Evolutionary conservation across 2,888 invertebrate genomes (phyloP).

Genomic region (Oscheius sp.): DNA sequence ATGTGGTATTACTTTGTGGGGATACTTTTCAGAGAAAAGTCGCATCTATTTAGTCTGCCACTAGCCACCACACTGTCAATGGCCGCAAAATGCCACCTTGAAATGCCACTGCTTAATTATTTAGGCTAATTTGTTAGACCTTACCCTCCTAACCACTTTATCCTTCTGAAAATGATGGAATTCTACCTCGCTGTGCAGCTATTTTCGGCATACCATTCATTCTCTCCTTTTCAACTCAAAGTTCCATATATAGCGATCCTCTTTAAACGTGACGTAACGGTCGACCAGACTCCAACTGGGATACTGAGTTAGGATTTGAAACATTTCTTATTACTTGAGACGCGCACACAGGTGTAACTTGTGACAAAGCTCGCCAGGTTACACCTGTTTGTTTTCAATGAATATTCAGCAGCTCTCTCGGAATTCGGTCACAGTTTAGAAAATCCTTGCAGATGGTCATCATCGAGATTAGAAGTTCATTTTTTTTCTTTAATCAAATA

Average conservation of each 20-base stretch:
- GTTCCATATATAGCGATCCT: neutral
- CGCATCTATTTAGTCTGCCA: neutral
- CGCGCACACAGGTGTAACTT: too few species aligned
- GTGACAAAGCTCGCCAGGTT: too few species aligned
- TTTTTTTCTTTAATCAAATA: too few species aligned
- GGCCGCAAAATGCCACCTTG: constrained; percentile 1
- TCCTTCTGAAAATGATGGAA: neutral
- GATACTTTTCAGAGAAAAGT: too few species aligned
- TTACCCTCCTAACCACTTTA: neutral
- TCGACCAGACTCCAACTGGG: neutral
- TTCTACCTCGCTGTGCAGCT: neutral
- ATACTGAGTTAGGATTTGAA: neutral
- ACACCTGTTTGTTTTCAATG: constrained; percentile 1
- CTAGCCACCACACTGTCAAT: neutral
- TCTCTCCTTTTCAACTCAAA: neutral
- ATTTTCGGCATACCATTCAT: neutral
- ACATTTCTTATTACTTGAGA: too few species aligned
- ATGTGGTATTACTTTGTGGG: too few species aligned
- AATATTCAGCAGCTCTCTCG: constrained; percentile 1
- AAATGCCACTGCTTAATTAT: constrained; percentile 1
- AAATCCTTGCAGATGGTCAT: too few species aligned
- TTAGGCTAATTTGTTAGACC: constrained; percentile 1
- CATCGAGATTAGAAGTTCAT: too few species aligned
- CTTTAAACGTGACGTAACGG: neutral
- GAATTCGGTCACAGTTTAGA: too few species aligned